Percentiles rank a stretch among this genome's conserved stretches.
Conservation (phyloP, 2,113 vertebrate genomes). For the Bubo scandiacus region DNA sequence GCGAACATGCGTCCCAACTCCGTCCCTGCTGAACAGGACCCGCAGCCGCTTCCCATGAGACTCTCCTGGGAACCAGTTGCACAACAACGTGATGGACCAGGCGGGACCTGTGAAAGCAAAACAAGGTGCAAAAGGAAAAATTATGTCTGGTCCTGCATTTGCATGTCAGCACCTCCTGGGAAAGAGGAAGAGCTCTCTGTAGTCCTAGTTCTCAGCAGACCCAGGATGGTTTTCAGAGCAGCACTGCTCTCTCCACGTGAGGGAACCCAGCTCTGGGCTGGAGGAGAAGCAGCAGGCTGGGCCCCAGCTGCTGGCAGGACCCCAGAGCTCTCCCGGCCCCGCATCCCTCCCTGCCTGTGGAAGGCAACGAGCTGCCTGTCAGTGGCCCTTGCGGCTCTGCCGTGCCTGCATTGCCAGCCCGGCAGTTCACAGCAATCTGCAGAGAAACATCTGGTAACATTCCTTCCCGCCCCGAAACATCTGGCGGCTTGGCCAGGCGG, state of each 20-base stretch:
- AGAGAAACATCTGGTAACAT: background rate
- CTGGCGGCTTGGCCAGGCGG: background rate
- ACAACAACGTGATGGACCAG: fast-evolving
- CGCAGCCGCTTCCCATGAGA: background rate
- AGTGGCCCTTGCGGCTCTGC: background rate
- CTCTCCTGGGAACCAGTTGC: background rate
- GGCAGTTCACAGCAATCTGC: background rate
- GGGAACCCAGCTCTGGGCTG: background rate
- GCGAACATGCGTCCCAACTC: fast-evolving
- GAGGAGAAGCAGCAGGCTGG: background rate
- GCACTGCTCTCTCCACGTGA: fast-evolving
- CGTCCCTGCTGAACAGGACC: background rate
- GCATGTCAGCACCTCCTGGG: background rate
- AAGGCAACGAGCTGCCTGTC: background rate
- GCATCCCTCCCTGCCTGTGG: no score
- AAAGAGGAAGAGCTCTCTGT: background rate
- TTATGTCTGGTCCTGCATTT: fast-evolving
- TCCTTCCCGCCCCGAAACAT: background rate
- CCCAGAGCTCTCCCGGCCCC: background rate
- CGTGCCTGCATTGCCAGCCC: fast-evolving
- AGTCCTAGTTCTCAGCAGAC: background rate
- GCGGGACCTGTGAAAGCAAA: background rate
- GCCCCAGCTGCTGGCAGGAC: background rate
- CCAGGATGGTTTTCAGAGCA: background rate
- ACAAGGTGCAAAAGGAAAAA: background rate